Evolutionary conservation across 2,888 invertebrate genomes (phyloP), one percentile per base, ranked within the genome.

Genomic region (Agonopterix alstromeriana): DNA sequence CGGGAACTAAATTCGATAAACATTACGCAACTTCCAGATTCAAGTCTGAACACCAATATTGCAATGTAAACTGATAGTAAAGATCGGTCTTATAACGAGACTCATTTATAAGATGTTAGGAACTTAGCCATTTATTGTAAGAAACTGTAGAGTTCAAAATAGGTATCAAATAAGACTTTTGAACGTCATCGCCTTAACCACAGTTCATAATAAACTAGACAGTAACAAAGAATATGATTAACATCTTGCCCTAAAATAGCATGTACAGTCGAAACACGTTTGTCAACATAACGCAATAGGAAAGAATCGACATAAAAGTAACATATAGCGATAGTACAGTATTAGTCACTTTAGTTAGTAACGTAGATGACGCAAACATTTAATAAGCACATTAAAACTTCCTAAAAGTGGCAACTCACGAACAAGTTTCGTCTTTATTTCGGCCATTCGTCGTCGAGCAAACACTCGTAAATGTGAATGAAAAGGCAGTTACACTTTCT

Each of bases 401-500:
- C 49, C 50, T 52, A 54, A 56, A 55, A 48, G 47, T 52, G 52
- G 51, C 47, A 50, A 51, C 43, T 45, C 41, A 38, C 27, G 48
- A 42, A 52, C 42, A 43, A 47, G 47, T 52, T 52, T 53, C 48
- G 46, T 51, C 36, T 54, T 53, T 54, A 49, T 45, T 36, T 36
- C 43, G 36, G 41, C 38, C 17, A 38, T 9, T 38, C 38, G n/a
- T 38, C 27, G 42, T 10, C 10, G 48, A 52, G 48, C 51, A 56
- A 53, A 56, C 48, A 45, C 44, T 48, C 42, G 46, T 52, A 48
- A 51, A 49, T 49, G 9, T 45, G 42, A 48, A 47, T 46, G 45
- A 60, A 59, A 60, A 56, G 54, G 52, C 55, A 54, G 51, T 57
- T 61, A 67, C 62, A 68, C 74, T 75, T 74, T 75, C 75, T 75